These are phyloP conservation scores for Halcyon leucocephala DNA, from an alignment of 2,797 vertebrate genomes.

Conservation along the genomic window DNA sequence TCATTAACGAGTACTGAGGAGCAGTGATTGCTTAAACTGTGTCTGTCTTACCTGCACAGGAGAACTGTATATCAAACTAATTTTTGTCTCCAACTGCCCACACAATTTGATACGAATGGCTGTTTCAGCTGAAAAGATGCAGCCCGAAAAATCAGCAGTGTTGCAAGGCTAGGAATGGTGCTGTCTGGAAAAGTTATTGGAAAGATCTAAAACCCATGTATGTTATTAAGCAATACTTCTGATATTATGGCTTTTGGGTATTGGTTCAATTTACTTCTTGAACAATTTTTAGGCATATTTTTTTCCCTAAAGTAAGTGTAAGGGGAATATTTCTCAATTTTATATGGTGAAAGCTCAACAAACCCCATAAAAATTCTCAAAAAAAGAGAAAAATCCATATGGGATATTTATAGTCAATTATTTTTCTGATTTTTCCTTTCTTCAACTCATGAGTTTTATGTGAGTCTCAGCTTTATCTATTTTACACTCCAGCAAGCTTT, in stretches of 20 bases:
- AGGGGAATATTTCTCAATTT: conserved; percentile 26
- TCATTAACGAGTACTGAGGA: not conserved
- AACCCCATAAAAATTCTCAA: not conserved
- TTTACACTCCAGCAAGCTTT: conserved; percentile 35
- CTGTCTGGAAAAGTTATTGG: not conserved
- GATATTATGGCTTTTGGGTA: not conserved
- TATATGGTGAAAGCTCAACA: not conserved
- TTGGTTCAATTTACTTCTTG: conserved; percentile 8
- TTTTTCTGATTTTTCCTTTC: conserved; percentile 33
- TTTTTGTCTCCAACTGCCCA: not conserved
- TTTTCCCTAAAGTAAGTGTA: not conserved
- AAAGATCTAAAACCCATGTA: not conserved
- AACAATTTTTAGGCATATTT: not conserved
- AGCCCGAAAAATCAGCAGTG: not conserved
- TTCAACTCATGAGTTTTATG: conserved; percentile 14
- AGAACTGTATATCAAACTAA: not conserved
- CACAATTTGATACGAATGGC: not conserved
- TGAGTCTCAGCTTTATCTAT: not conserved
- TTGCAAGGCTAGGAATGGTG: not conserved
- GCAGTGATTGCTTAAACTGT: not conserved
- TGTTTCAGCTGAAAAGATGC: not conserved
- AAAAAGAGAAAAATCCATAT: not conserved
- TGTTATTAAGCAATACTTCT: not conserved
- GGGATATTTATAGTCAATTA: conserved; percentile 45
- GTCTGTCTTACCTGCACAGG: not conserved